Base-by-base conservation (phyloP, 2,113 vertebrate species). In the Ceyx cyanopectus region DNA sequence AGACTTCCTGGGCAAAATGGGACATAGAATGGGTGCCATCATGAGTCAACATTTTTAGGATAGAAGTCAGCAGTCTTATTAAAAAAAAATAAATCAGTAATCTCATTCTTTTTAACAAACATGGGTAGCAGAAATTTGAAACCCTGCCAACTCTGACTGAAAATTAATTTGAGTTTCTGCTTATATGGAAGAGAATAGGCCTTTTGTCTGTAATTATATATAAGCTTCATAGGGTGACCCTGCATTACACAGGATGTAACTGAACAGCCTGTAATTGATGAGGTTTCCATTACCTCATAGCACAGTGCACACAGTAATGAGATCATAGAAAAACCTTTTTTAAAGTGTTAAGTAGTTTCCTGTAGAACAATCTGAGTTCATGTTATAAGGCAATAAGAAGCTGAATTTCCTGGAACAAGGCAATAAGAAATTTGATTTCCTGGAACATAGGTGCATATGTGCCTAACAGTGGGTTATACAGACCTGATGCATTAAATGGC, bases 141-240 rank as follows among this genome's bases (percentile, higher is more conserved):
- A 82, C 81, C 40, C 34, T 87, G 91, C 94, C 96, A 93, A 91
- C 87, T 92, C 81, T 95, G 94, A 87, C 81, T 92, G 89, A 92
- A 91, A 87, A 92, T 91, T 85, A 74, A 83, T 92, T 94, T 91
- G 85, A 26, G 57, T 85, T 89, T 87, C 54, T 85, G 72, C 81
- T 85, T 72, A 63, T 68, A 72, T 74, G 81, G 72, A 61, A 85
- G 51, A 96, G 68, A 96, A 95, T 81, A 83, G 89, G 68, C 68
- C 85, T 94, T 89, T 94, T 95, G 92, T 95, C 68, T 16, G 5
- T 60, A 60, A 85, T 80, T 80, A 43, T 40, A 34, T 87, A 48
- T 89, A 77, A 92, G 65, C 72, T 92, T 75, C 67, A 87, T 87
- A 96, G 91, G 87, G 81, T 91, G 89, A 96, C 85, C 94, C 81